These are phyloP conservation scores for Theristicus caerulescens DNA, from an alignment of 2,113 vertebrate species.

Conservation along the genomic window DNA sequence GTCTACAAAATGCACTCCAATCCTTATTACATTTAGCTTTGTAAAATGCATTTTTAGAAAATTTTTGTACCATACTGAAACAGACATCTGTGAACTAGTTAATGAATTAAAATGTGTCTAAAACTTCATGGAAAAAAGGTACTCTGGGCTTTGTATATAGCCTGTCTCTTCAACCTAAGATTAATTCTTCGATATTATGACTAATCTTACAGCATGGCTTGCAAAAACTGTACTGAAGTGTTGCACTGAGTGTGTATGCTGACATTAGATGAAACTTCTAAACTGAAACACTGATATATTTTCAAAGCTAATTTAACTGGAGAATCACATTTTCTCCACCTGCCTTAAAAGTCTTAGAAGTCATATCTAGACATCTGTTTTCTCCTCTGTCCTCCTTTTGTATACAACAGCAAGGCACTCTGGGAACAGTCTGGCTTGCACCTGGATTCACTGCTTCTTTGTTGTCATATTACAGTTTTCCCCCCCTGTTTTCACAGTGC, in stretches of 20 bases:
- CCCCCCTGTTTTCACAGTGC: not conserved
- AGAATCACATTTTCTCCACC: not conserved
- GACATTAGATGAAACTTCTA: not conserved
- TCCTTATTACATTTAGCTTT: not conserved
- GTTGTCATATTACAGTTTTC: not conserved
- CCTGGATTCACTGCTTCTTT: not conserved
- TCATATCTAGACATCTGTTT: not conserved
- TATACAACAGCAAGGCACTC: too few species aligned
- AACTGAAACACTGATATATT: not conserved
- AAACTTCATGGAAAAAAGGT: not conserved
- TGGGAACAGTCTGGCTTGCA: not conserved
- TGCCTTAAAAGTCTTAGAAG: not conserved
- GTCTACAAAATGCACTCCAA: not conserved
- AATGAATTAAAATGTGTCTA: not conserved
- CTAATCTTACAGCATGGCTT: not conserved
- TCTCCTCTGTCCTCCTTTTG: not conserved
- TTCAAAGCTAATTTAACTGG: not conserved
- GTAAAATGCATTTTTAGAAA: not conserved
- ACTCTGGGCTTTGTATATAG: not conserved
- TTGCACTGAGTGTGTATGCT: not conserved
- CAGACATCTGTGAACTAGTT: not conserved
- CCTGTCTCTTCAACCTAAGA: not conserved
- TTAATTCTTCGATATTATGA: not conserved
- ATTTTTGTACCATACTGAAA: not conserved
- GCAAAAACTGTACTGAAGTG: not conserved